Percentiles rank a stretch among this genome's conserved stretches.
phyloP scores from a whole-genome alignment of 1,140 invertebrate genomes.

The Tetramorium simillimum region DNA sequence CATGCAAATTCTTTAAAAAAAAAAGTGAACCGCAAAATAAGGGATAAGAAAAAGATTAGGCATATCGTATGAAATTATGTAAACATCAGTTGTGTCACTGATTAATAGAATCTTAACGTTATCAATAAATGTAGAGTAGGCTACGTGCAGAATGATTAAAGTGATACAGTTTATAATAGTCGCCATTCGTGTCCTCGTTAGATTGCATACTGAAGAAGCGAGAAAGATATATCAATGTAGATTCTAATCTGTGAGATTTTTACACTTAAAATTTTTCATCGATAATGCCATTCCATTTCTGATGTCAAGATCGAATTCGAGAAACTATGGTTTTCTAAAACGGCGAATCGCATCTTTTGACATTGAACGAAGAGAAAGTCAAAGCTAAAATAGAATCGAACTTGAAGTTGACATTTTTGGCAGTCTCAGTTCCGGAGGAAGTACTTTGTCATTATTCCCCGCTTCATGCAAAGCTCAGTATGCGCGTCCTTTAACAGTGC shows the following conservation, averaged over 20 bases:
- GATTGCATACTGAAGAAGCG: neutral
- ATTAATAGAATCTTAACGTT: constrained; percentile 7
- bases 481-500: constrained; percentile 34
- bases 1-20: neutral
- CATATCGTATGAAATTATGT: neutral
- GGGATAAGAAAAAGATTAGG: neutral
- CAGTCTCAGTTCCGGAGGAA: neutral
- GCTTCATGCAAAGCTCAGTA: constrained; percentile 11
- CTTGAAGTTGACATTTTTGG: neutral
- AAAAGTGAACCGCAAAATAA: neutral
- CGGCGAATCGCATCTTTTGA: neutral
- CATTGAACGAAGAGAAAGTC: neutral
- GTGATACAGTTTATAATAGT: constrained; percentile 11
- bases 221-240: neutral
- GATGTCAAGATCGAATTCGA: neutral
- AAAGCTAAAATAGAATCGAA: neutral
- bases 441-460: constrained; percentile 16
- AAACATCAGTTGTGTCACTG: neutral
- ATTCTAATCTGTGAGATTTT: neutral
- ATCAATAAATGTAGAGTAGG: neutral
- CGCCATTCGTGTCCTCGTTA: neutral
- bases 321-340: neutral
- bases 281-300: neutral
- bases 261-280: neutral
- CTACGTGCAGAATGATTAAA: neutral